Percentiles rank a stretch among this genome's conserved stretches.
Evolutionary conservation across 2,888 invertebrate species (phyloP).

Genomic region (Polymixis flavicincta): DNA sequence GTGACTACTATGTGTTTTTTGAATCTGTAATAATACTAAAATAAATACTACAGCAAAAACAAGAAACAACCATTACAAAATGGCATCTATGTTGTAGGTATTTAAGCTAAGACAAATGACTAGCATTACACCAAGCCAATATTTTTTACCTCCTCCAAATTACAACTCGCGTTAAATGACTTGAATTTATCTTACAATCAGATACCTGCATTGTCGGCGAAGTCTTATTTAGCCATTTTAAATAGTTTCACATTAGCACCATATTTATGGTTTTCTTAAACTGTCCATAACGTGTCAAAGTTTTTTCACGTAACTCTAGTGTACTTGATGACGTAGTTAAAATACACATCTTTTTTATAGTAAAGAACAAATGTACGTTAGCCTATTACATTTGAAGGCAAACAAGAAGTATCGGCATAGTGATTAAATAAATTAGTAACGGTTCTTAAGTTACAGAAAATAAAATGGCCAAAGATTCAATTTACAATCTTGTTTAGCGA

Average conservation of each 20-base stretch:
- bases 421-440: constrained; percentile 45
- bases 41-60: neutral
- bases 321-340: constrained; percentile 1
- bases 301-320: constrained; percentile 31
- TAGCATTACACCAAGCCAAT: neutral
- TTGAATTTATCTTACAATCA: constrained; percentile 15
- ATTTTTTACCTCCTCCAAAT: constrained; percentile 31
- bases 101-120: constrained; percentile 30
- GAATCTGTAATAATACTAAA: no score
- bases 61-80: neutral
- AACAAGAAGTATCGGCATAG: constrained; percentile 24
- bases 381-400: constrained; percentile 11
- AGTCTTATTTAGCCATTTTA: neutral
- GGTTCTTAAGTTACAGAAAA: constrained; percentile 43
- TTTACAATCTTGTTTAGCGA: constrained; percentile 34
- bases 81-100: neutral
- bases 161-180: constrained; percentile 10
- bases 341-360: neutral
- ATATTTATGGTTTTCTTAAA: constrained; percentile 18
- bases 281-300: constrained; percentile 25
- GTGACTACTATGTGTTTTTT: no score
- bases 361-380: neutral
- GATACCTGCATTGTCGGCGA: neutral
- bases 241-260: constrained; percentile 40
- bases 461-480: constrained; percentile 12